Conservation (phyloP, 2,113 vertebrate species). For the Gallinago media region DNA sequence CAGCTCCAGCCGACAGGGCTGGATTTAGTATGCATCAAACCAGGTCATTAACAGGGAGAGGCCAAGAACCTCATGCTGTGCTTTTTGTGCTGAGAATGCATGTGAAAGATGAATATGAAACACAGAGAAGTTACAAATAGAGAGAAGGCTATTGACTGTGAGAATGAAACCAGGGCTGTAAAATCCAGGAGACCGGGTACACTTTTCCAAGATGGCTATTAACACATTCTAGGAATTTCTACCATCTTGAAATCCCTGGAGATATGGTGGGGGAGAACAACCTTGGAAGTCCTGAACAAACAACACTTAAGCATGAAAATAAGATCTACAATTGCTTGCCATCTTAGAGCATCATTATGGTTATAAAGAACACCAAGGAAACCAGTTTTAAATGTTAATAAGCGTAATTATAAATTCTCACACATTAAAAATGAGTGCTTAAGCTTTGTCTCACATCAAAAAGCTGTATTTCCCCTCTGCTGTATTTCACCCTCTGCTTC, state of each 20-base stretch:
- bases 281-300: neutral
- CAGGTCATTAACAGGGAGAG: neutral
- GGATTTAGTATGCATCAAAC: neutral
- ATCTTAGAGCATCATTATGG: neutral
- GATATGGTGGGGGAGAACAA: rapidly evolving
- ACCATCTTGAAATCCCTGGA: neutral
- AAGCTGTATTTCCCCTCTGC: neutral
- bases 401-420: neutral
- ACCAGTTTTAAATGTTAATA: neutral
- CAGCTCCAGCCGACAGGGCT: neutral
- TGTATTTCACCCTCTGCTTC: no score
- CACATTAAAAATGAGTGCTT: neutral
- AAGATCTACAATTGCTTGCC: neutral
- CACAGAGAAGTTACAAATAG: neutral
- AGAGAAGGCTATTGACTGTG: neutral
- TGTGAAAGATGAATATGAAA: neutral
- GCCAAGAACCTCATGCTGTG: neutral
- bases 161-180: neutral
- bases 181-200: neutral
- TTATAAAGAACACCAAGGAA: neutral
- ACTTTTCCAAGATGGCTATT: neutral
- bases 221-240: neutral
- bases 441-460: neutral
- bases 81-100: neutral
- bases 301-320: neutral